Conservation (phyloP, 2,888 invertebrate species). For the Mesorhabditis sp. region DNA sequence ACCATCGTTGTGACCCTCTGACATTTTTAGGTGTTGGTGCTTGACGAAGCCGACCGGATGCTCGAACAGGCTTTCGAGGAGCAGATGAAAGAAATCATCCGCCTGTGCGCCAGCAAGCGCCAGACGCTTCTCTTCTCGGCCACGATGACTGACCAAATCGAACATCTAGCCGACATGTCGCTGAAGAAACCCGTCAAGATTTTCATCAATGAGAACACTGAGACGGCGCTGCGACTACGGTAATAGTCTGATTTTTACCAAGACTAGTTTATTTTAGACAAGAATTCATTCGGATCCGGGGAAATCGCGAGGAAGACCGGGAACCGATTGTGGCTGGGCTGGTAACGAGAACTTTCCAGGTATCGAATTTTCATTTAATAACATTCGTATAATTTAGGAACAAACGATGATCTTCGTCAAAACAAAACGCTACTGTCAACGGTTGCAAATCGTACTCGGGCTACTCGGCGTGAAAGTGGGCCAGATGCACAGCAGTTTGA, state of each 20-base stretch:
- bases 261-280: slow-evolving; percentile 63
- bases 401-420: slow-evolving; percentile 79
- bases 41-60: slow-evolving; percentile 82
- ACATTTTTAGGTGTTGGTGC: slow-evolving; percentile 63
- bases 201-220: slow-evolving; percentile 91
- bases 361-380: slow-evolving; percentile 4
- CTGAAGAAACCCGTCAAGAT: slow-evolving; percentile 85
- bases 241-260: slow-evolving; percentile 4
- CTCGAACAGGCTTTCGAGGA: slow-evolving; percentile 96
- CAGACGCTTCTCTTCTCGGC: slow-evolving; percentile 98
- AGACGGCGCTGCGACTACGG: slow-evolving; percentile 87
- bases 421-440: slow-evolving; percentile 90
- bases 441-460: slow-evolving; percentile 84
- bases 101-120: slow-evolving; percentile 80
- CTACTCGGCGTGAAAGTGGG: slow-evolving; percentile 79
- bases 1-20: not conserved
- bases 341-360: slow-evolving; percentile 33
- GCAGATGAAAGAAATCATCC: slow-evolving; percentile 96
- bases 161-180: slow-evolving; percentile 87
- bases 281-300: slow-evolving; percentile 75
- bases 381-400: slow-evolving; percentile 16
- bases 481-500: slow-evolving; percentile 90
- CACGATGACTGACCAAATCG: slow-evolving; percentile 89
- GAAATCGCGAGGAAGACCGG: slow-evolving; percentile 74
- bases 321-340: slow-evolving; percentile 72